Percentiles rank a stretch among this genome's conserved stretches.
phyloP scores from a whole-genome alignment of 1,140 invertebrate genomes.

The Atta texana region DNA sequence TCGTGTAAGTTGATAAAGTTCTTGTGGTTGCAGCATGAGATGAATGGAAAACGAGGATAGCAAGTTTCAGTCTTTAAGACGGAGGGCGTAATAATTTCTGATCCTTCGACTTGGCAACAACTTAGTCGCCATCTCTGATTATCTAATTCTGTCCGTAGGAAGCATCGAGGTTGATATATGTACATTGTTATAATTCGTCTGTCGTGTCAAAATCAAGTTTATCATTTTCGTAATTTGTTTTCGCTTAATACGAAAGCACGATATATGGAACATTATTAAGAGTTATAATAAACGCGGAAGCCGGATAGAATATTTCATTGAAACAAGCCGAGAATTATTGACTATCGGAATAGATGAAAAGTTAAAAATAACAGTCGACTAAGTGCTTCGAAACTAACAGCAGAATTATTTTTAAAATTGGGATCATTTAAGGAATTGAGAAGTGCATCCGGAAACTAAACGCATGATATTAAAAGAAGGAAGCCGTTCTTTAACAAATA shows the following conservation, averaged over 20 bases:
- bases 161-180: not conserved
- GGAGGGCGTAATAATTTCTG: constrained; percentile 23
- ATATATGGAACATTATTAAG: not conserved
- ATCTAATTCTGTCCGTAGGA: not conserved
- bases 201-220: not conserved
- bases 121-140: not conserved
- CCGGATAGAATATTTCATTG: not conserved
- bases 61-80: not conserved
- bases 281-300: not conserved
- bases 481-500: not conserved
- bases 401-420: not conserved
- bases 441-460: not conserved
- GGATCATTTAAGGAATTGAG: not conserved
- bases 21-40: not conserved
- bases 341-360: not conserved
- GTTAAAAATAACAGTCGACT: not conserved
- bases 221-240: not conserved
- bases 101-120: not conserved
- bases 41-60: constrained; percentile 6
- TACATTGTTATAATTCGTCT: not conserved
- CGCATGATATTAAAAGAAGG: not conserved
- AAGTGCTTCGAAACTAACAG: not conserved
- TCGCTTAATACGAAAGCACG: not conserved
- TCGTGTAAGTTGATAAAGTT: constrained; percentile 16
- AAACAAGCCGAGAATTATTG: not conserved